These are phyloP conservation scores for Leuciscus idus DNA, from an alignment of 2,113 vertebrate genomes.

Conservation along the genomic window DNA sequence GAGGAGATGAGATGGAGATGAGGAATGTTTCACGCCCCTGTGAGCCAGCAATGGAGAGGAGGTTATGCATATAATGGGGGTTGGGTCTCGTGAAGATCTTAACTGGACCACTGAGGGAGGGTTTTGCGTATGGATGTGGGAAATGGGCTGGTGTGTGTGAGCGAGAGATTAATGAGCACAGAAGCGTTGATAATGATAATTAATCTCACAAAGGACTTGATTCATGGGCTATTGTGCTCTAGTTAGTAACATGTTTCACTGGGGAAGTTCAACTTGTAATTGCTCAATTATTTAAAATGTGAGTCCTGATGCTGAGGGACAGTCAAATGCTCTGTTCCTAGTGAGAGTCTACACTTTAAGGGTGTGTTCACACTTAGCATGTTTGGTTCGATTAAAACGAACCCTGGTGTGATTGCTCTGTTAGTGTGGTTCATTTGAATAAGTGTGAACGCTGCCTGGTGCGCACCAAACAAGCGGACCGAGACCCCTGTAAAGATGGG, in stretches of 20 bases:
- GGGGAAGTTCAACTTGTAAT: conserved; percentile 25
- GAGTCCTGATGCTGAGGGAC: neutral
- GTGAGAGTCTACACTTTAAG: neutral
- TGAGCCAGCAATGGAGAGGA: conserved; percentile 42
- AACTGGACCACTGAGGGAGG: conserved; percentile 32
- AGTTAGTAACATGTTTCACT: conserved; percentile 45
- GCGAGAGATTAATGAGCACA: conserved; percentile 63
- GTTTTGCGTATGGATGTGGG: conserved; percentile 35
- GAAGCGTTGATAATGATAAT: conserved; percentile 66
- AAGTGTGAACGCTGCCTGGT: too few species aligned
- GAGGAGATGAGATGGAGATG: conserved; percentile 36
- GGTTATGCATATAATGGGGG: conserved; percentile 29
- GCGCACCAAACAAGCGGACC: too few species aligned
- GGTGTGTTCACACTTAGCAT: too few species aligned
- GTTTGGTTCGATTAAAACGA: too few species aligned
- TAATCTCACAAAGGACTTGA: conserved; percentile 60
- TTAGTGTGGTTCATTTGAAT: too few species aligned
- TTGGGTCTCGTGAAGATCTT: conserved; percentile 1
- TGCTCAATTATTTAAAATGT: conserved; percentile 35
- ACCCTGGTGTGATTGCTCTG: too few species aligned
- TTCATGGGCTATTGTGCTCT: conserved; percentile 56
- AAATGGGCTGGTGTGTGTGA: conserved; percentile 14
- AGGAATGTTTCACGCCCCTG: conserved; percentile 40
- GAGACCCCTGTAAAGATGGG: too few species aligned
- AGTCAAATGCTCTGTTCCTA: neutral